phyloP scores from a whole-genome alignment of 2,113 vertebrate genomes.

The Oncorhynchus nerka region DNA sequence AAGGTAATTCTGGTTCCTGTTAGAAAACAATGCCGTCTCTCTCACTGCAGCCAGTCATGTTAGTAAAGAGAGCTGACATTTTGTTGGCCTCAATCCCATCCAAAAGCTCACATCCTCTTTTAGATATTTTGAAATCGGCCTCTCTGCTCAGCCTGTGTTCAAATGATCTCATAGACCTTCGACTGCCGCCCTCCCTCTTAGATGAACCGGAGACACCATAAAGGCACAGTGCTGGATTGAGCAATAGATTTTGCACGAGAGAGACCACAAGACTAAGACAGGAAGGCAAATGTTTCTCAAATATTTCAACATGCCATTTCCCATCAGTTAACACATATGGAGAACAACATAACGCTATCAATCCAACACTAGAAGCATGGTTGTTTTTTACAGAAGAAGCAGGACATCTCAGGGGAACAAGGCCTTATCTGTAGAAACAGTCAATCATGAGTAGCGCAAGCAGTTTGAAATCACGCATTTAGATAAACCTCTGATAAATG shows the following conservation, averaged over 20 bases:
- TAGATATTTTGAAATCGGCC: background rate
- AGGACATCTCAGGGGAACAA: too few relatives aligned
- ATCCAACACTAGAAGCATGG: too few relatives aligned
- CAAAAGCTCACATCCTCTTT: conserved; percentile 6
- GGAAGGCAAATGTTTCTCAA: conserved; percentile 55
- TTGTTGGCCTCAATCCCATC: background rate
- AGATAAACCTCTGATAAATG: too few relatives aligned
- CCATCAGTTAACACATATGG: too few relatives aligned
- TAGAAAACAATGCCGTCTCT: background rate
- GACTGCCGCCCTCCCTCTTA: background rate
- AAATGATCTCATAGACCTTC: background rate
- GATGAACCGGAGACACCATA: background rate
- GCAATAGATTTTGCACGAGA: conserved; percentile 19
- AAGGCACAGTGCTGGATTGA: background rate
- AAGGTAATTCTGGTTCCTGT: background rate
- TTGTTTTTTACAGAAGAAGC: background rate
- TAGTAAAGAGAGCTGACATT: background rate
- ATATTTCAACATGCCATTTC: conserved; percentile 32
- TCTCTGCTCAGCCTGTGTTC: background rate
- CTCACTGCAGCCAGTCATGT: background rate
- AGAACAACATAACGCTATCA: too few relatives aligned
- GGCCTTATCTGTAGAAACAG: too few relatives aligned
- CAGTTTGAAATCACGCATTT: too few relatives aligned
- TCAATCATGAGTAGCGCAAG: too few relatives aligned
- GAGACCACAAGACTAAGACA: conserved; percentile 39